Percentiles rank a stretch among this genome's conserved stretches.
Conservation (phyloP, 2,113 vertebrate species). For the Glaucomys volans region DNA sequence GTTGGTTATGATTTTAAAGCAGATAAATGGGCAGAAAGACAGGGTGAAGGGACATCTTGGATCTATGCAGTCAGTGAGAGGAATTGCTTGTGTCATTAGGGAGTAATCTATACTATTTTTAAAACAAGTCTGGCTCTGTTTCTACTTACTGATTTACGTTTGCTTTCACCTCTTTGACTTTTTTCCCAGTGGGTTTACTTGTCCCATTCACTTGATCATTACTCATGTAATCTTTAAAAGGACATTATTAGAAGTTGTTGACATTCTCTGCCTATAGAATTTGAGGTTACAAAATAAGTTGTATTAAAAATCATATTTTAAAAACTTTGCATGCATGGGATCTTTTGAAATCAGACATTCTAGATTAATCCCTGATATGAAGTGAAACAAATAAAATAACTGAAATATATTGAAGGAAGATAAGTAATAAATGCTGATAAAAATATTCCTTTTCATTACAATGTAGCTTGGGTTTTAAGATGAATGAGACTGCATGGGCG, state of each 20-base stretch:
- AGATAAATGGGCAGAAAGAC: background rate
- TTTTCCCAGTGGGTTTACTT: background rate
- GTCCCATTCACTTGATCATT: constrained; percentile 6
- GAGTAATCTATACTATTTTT: background rate
- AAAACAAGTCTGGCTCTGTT: background rate
- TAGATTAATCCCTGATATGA: constrained; percentile 43
- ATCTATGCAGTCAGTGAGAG: background rate
- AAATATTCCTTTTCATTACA: constrained; percentile 53
- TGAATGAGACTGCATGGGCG: background rate
- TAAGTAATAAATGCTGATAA: constrained; percentile 40
- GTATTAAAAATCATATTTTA: constrained; percentile 61
- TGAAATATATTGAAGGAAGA: constrained; percentile 42
- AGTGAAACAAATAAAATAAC: constrained; percentile 58
- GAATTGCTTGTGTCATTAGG: background rate
- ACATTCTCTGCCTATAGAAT: background rate
- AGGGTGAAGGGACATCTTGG: background rate
- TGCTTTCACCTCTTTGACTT: constrained; percentile 52
- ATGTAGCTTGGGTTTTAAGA: background rate
- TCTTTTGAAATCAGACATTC: constrained; percentile 55
- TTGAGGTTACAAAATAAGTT: constrained; percentile 47
- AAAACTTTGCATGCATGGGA: constrained; percentile 1
- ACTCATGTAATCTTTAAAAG: constrained; percentile 47
- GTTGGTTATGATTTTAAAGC: background rate
- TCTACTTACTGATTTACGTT: constrained; percentile 10
- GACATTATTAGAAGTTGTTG: constrained; percentile 45